Base-by-base conservation (phyloP, 2,888 invertebrate species). In the Torymus auratus region DNA sequence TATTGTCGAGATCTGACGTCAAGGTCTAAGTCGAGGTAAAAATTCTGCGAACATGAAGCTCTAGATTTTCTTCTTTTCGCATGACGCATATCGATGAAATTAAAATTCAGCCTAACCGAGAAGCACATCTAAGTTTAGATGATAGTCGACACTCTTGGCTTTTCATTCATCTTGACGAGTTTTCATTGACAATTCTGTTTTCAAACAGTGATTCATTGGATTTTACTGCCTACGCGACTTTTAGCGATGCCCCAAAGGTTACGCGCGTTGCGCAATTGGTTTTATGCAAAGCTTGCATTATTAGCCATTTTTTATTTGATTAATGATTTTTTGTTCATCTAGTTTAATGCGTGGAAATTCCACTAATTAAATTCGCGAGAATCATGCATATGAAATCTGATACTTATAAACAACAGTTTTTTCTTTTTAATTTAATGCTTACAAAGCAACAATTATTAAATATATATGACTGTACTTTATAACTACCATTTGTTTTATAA, bases 161-260 rank as follows among this genome's bases (percentile, higher is more conserved):
- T 70, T 77, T 41, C 64, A 56, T 77, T 64, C n/a, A 20, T 41
- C 56, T 58, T 50, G 55, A 12, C 50, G 52, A 12, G 15, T 67
- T 64, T 64, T 69, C 70, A 64, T 70, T 70, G 64, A 64, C 64
- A 23, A 50, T 41, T 64, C 69, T 55, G 50, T 70, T 77, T 77
- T 68, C 64, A 55, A 17, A 17, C 17, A 23, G 50, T 77, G 70
- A 70, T 70, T 77, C 77, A 70, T 70, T n/a, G 23, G 77, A 17
- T 41, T 69, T 58, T 12, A 69, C 15, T 17, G 15, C 55, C 53
- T 41, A 62, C 69, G 10, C 28, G 55, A 69, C 61, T 69, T 76
- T 61, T 53, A 69, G 41, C 76, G 7, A 7, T 10, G n/a, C 55
- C 50, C 4, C 14, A 60, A 68, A 68, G 55, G 61, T 69, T 69